Evolutionary conservation across 92 coral and sea anemone species (phyloP).

Genomic region (Metridium senile): DNA sequence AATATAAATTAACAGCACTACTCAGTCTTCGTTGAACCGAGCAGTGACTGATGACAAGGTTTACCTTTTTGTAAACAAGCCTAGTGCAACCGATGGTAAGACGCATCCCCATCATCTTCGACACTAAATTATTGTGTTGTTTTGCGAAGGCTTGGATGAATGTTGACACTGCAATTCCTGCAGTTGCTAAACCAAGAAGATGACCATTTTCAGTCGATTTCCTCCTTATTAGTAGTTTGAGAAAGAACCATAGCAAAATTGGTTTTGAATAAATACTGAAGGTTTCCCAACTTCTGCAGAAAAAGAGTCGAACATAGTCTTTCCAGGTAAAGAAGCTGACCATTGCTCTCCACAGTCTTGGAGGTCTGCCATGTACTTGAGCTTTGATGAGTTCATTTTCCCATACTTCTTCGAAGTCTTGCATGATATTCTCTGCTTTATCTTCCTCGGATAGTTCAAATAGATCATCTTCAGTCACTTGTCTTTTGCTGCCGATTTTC

Average conservation of each 20-base stretch:
- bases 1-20: background rate
- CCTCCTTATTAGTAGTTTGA: background rate
- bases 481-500: slow-evolving; percentile 33
- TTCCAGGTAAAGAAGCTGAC: background rate
- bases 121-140: slow-evolving; percentile 3
- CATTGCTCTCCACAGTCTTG: slow-evolving; percentile 39
- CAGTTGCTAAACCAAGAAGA: background rate
- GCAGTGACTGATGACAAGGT: too few species aligned
- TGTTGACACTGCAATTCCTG: background rate
- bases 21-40: background rate
- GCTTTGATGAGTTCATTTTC: slow-evolving; percentile 16
- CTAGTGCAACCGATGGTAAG: slow-evolving; percentile 19
- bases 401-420: slow-evolving; percentile 24
- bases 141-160: background rate
- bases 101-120: slow-evolving; percentile 25
- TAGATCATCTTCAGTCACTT: slow-evolving; percentile 30
- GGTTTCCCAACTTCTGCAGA: slow-evolving; percentile 1
- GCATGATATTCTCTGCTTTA: slow-evolving; percentile 18
- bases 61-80: slow-evolving; percentile 2
- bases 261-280: background rate
- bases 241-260: slow-evolving; percentile 21
- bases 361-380: background rate
- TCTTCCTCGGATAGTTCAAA: slow-evolving; percentile 34
- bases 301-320: background rate
- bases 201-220: background rate